phyloP scores from a whole-genome alignment of 2,888 invertebrate genomes.

The Seira ritae region DNA sequence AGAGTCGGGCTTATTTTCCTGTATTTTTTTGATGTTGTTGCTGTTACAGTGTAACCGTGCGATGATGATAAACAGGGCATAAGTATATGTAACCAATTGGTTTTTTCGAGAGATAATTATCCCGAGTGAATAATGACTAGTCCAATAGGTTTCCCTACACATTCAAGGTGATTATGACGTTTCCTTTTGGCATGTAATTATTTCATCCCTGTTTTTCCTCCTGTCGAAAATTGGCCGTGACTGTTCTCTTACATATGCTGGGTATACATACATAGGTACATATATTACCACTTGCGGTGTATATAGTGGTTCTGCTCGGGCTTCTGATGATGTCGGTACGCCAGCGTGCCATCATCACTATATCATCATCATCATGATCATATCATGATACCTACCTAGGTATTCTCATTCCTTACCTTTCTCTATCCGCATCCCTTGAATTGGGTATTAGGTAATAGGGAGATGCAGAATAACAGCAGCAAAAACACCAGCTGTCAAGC shows the following conservation, averaged over 20 bases:
- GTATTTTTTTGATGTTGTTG: too few species aligned
- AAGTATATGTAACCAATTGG: slow-evolving; percentile 59
- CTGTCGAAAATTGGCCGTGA: slow-evolving; percentile 64
- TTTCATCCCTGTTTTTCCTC: slow-evolving; percentile 62
- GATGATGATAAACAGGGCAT: slow-evolving; percentile 16
- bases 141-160: slow-evolving; percentile 63
- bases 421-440: not conserved
- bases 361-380: too few species aligned
- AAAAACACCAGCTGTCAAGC: slow-evolving; percentile 55
- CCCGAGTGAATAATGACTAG: slow-evolving; percentile 62
- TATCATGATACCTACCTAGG: slow-evolving; percentile 57
- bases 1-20: not conserved
- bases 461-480: slow-evolving; percentile 23
- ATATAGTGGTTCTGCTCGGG: slow-evolving; percentile 5
- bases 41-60: too few species aligned
- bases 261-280: too few species aligned
- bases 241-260: slow-evolving; percentile 20
- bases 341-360: slow-evolving; percentile 50
- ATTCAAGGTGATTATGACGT: slow-evolving; percentile 63
- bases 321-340: slow-evolving; percentile 46
- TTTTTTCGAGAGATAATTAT: slow-evolving; percentile 61
- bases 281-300: slow-evolving; percentile 17
- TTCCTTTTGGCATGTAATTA: slow-evolving; percentile 64
- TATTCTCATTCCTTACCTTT: not conserved
- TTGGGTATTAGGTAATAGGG: too few species aligned